A percentile compares a stretch with the other conserved stretches of the same genome.
Evolutionary conservation across 1,140 invertebrate species (phyloP).

Genomic region (Asobara japonica): DNA sequence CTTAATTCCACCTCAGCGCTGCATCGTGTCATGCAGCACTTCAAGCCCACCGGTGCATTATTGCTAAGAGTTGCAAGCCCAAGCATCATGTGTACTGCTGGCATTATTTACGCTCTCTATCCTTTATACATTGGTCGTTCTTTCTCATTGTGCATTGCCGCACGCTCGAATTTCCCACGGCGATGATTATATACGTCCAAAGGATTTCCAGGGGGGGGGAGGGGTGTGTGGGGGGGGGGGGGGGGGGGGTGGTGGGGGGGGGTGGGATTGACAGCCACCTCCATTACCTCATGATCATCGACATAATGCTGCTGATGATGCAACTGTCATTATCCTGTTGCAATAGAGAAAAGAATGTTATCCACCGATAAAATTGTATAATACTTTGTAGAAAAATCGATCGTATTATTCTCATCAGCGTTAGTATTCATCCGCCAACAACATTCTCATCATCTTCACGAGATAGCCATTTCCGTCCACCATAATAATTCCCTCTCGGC

Average conservation of each 20-base stretch:
- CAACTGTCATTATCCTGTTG: background rate
- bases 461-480: constrained; percentile 58
- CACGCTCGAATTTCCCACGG: constrained; percentile 56
- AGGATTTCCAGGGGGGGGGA: background rate
- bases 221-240: background rate
- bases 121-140: constrained; percentile 25
- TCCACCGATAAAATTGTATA: too few relatives aligned
- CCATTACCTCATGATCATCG: constrained; percentile 29
- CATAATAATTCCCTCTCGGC: constrained; percentile 63
- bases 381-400: too few relatives aligned
- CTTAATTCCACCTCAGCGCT: background rate
- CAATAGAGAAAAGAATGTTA: too few relatives aligned
- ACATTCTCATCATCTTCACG: constrained; percentile 28
- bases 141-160: constrained; percentile 22
- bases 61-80: background rate
- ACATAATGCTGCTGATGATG: background rate
- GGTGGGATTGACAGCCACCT: constrained; percentile 10
- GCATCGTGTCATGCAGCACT: constrained; percentile 36
- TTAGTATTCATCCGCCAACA: constrained; percentile 26
- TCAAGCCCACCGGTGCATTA: constrained; percentile 32
- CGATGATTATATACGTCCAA: constrained; percentile 35
- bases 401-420: background rate
- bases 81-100: background rate
- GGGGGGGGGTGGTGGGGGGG: too few relatives aligned
- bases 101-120: background rate